A percentile compares a stretch with the other conserved stretches of the same genome.
phyloP scores from a whole-genome alignment of 2,797 vertebrate genomes.

The Rhinophrynus dorsalis region DNA sequence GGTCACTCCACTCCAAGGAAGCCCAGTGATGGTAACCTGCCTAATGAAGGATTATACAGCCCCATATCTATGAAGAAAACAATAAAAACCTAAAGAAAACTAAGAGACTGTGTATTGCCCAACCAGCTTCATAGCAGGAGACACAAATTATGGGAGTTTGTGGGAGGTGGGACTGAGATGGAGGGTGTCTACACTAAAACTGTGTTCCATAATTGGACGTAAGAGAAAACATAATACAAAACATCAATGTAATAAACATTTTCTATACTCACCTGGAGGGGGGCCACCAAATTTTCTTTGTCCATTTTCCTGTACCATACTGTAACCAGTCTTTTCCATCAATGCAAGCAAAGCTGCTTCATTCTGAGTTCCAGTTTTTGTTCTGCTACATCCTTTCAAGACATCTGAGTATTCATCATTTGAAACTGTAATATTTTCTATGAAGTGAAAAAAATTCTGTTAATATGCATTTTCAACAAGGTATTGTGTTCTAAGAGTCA shows the following conservation, averaged over 20 bases:
- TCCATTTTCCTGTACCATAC: conserved; percentile 91
- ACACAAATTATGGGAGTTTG: background rate
- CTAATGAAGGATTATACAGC: no score
- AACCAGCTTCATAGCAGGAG: background rate
- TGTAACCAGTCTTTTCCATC: conserved; percentile 89
- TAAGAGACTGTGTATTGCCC: no score
- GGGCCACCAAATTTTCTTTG: conserved; percentile 94
- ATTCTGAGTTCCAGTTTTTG: conserved; percentile 64
- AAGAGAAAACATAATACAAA: no score
- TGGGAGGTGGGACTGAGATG: background rate
- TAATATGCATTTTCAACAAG: no score
- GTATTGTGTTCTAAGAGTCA: no score
- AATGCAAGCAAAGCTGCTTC: conserved; percentile 82
- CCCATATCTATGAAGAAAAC: no score
- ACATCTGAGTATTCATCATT: conserved; percentile 62
- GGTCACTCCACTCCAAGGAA: no score
- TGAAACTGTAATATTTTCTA: conserved; percentile 66
- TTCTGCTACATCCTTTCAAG: conserved; percentile 61
- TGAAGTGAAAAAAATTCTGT: conserved; percentile 34
- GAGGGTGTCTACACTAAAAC: background rate
- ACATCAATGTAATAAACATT: no score
- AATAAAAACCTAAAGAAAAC: no score
- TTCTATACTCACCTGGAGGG: conserved; percentile 79
- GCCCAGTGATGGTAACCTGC: no score
- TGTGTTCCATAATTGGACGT: no score